Base-by-base conservation (phyloP, 2,888 invertebrate species). In the Tiphia femorata region DNA sequence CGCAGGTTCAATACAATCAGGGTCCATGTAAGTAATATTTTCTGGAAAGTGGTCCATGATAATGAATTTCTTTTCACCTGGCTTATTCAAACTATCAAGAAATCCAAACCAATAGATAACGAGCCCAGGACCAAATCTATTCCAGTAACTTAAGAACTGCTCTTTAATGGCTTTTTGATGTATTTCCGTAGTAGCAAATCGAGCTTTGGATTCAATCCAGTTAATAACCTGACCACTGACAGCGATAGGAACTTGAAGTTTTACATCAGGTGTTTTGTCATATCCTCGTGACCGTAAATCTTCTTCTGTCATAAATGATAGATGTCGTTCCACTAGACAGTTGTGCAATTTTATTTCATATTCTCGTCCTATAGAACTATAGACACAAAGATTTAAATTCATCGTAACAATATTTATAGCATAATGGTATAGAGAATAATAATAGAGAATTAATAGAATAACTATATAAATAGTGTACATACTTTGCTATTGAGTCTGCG, bases 81-180 rank as follows among this genome's bases (percentile, higher is more conserved):
- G 64, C 47, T 84, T 78, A 3, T 81, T 77, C 19, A 90, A 83
- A 4, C 84, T 86, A 64, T 92, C 91, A 10, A 92, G 81, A 80
- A 89, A 96, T 10, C 96, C 97, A 86, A 96, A 94, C 97, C 97
- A 97, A 82, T 97, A 97, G 68, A 97, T 96, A 1, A 97, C 94
- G 68, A 97, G 86, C 0, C 97, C 97, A 25, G 96, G 90, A 1
- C 97, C 97, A 87, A 96, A 97, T 77, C 96, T 90, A 81, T 96
- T 97, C 91, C 93, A 94, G 77, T 97, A 97, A 81, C 95, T 94
- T 66, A 89, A 86, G 72, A 94, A 90, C 80, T 97, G 97, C 67
- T 94, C 92, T 72, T 91, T 91, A 48, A 94, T 86, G 82, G 96
- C 95, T 8, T 88, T 90, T 38, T 89, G 87, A 83, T 97, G 97